Percentiles rank a stretch among this genome's conserved stretches.
phyloP scores from a whole-genome alignment of 2,888 invertebrate genomes.

The Thera obeliscata region DNA sequence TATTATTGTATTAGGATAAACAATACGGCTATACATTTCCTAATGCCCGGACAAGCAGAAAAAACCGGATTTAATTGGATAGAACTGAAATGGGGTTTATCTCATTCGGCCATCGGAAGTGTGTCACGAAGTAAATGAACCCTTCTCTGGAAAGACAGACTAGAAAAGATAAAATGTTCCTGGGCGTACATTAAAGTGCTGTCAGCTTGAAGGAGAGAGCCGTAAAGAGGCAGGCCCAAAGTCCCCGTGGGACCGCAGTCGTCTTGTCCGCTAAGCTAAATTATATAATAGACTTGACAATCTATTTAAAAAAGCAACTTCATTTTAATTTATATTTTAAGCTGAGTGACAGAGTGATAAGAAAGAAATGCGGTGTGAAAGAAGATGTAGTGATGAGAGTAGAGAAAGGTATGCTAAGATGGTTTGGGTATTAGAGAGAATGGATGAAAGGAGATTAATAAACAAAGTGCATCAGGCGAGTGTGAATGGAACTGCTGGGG shows the following conservation, averaged over 20 bases:
- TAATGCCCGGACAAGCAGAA: slow-evolving; percentile 54
- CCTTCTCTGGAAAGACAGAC: slow-evolving; percentile 76
- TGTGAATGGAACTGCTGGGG: too few relatives aligned
- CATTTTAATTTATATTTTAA: background rate
- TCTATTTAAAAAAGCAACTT: slow-evolving; percentile 29
- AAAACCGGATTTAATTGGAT: slow-evolving; percentile 64
- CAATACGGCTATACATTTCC: slow-evolving; percentile 45
- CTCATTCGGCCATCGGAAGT: slow-evolving; percentile 71
- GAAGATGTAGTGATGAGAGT: too few relatives aligned
- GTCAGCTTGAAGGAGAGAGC: slow-evolving; percentile 70
- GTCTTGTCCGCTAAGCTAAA: slow-evolving; percentile 63
- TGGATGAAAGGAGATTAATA: too few relatives aligned
- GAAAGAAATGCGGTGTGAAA: too few relatives aligned
- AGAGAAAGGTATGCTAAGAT: too few relatives aligned
- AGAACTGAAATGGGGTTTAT: slow-evolving; percentile 63
- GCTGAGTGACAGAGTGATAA: too few relatives aligned
- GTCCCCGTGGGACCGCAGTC: slow-evolving; percentile 61
- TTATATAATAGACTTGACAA: slow-evolving; percentile 68
- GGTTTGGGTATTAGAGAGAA: too few relatives aligned
- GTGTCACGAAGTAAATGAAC: slow-evolving; percentile 77
- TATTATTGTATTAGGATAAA: slow-evolving; percentile 34
- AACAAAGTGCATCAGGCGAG: too few relatives aligned
- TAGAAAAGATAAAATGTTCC: slow-evolving; percentile 81
- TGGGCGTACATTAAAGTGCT: slow-evolving; percentile 79
- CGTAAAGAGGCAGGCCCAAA: slow-evolving; percentile 70